A percentile compares a stretch with the other conserved stretches of the same genome.
Conservation (phyloP, 2,888 invertebrate species). For the Tiliacea aurago region DNA sequence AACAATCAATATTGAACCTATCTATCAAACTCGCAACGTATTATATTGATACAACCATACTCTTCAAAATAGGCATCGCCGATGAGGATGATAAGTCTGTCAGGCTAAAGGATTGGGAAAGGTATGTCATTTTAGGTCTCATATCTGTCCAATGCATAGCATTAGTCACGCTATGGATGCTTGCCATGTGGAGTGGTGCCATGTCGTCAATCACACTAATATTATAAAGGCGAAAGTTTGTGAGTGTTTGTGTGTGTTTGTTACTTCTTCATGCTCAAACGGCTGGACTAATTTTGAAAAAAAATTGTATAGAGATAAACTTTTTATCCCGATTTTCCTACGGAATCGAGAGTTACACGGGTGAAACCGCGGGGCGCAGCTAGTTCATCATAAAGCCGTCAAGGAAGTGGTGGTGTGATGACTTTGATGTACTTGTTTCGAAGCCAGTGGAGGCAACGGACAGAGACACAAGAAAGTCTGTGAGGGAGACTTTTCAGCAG, state of each 20-base stretch:
- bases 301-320: too few relatives aligned
- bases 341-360: too few relatives aligned
- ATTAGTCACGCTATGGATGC: too few relatives aligned
- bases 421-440: background rate
- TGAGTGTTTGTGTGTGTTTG: too few relatives aligned
- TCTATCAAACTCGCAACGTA: background rate
- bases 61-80: background rate
- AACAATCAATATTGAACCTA: too few relatives aligned
- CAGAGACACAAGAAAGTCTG: background rate
- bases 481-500: background rate
- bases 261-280: too few relatives aligned
- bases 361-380: too few relatives aligned
- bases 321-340: too few relatives aligned
- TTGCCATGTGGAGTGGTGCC: background rate
- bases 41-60: background rate
- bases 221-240: too few relatives aligned
- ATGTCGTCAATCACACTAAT: too few relatives aligned
- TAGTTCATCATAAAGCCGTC: background rate
- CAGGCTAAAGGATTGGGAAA: background rate
- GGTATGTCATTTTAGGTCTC: background rate
- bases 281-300: too few relatives aligned
- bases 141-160: background rate
- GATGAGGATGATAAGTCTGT: background rate
- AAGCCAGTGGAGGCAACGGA: background rate
- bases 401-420: background rate